phyloP scores from a whole-genome alignment of 2,888 invertebrate genomes.

The Dryococelus australis region DNA sequence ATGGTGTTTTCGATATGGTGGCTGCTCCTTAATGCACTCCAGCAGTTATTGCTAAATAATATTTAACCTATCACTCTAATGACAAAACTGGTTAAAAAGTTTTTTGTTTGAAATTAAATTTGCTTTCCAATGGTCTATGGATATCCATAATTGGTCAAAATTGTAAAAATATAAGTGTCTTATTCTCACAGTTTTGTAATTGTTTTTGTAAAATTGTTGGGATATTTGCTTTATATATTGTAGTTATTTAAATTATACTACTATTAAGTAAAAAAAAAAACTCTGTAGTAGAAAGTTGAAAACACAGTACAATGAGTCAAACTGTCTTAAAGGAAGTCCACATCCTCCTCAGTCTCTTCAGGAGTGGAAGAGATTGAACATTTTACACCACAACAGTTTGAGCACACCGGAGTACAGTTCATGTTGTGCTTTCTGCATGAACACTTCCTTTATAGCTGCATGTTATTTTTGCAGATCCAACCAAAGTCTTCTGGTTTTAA shows the following conservation, averaged over 20 bases:
- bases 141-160: not conserved
- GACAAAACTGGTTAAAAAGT: not conserved
- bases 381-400: not conserved
- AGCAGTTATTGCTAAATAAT: too few species aligned
- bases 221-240: too few species aligned
- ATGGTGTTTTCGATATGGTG: not conserved
- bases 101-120: conserved; percentile 18
- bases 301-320: not conserved
- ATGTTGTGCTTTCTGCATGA: too few species aligned
- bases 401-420: not conserved
- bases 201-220: not conserved
- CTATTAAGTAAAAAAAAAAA: too few species aligned
- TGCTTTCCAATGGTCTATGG: not conserved
- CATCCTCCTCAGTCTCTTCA: not conserved
- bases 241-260: too few species aligned
- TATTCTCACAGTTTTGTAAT: too few species aligned
- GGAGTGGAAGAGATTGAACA: not conserved
- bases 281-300: not conserved
- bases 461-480: not conserved
- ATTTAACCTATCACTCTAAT: not conserved
- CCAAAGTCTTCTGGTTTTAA: not conserved
- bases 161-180: not conserved
- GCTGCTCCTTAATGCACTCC: too few species aligned
- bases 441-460: not conserved
- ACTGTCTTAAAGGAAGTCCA: not conserved